Conservation (phyloP, 2,797 vertebrate species). For the Lacerta agilis region DNA sequence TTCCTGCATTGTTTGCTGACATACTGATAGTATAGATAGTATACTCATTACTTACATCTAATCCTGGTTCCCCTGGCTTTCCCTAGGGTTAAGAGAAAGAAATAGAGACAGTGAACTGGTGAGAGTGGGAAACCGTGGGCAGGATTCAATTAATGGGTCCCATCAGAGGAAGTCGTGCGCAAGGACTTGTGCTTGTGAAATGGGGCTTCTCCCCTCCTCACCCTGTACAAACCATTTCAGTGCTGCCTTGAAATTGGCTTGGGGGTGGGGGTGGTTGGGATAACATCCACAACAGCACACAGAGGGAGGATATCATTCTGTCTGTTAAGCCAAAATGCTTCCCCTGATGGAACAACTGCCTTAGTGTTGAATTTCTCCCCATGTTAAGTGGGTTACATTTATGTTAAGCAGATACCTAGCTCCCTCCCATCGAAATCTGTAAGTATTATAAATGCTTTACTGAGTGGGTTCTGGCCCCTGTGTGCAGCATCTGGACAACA, state of each 20-base stretch:
- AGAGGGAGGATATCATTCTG: too few species aligned
- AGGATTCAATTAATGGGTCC: too few species aligned
- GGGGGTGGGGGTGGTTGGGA: too few species aligned
- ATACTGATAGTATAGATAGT: neutral
- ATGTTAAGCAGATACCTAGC: neutral
- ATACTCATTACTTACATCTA: constrained; percentile 88
- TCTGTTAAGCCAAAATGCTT: too few species aligned
- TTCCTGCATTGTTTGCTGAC: neutral
- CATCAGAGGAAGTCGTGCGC: too few species aligned
- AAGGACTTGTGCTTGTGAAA: too few species aligned
- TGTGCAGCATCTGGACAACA: neutral
- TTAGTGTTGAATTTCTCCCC: too few species aligned
- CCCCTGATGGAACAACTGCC: too few species aligned
- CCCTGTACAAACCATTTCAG: too few species aligned
- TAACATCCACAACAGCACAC: too few species aligned
- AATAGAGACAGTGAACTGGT: constrained; percentile 13
- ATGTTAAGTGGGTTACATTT: neutral
- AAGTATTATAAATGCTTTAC: neutral
- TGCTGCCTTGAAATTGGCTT: too few species aligned
- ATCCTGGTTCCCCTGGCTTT: constrained; percentile 89
- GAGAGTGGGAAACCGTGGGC: neutral
- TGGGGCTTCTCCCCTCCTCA: too few species aligned
- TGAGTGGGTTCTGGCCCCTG: neutral
- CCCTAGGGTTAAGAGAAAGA: constrained; percentile 79
- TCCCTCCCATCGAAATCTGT: neutral